Base-by-base conservation (phyloP, 1,140 invertebrate species). In the Sinella curviseta region DNA sequence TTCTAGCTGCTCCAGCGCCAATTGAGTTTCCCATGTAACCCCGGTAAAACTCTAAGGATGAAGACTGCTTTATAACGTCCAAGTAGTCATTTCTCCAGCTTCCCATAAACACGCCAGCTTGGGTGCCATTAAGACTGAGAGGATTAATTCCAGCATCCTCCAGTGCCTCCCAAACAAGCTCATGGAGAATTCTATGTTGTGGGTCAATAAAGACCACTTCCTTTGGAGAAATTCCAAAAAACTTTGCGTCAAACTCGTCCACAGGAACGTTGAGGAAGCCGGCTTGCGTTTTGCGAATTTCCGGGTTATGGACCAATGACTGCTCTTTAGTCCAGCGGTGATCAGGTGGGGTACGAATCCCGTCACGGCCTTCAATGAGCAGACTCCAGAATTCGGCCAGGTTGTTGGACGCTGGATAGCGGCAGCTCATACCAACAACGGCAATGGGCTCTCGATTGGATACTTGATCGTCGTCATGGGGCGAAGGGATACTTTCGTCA, bases 131-230 rank as follows among this genome's bases (percentile, higher is more conserved):
- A 4, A 67, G n/a, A 12, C n/a, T 67, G 4, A 4, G 28, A 12
- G 60, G 60, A 12, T 30, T n/a, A 24, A 67, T 67, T 67, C 70
- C 70, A 28, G 85, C 83, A 78, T 85, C 79, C 4, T 85, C 65
- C 36, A 85, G 83, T 17, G 84, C 83, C 79, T 92, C 91, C 85
- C 90, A 89, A 4, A 90, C 86, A 2, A 89, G 87, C 85, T 92
- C 91, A 3, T 92, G 85, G 24, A 92, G 84, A 36, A 91, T 83
- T 78, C 91, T 84, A n/a, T 90, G 85, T 86, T 91, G 91, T 54
- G 91, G 91, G 82, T 92, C 91, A 89, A 91, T 91, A 74, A 83
- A 84, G 80, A 90, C 86, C 3, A 90, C 90, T 84, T 91, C 88
- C 82, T 88, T 87, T 8, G 82, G 87, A 80, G 87, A 87, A 20